Base-by-base conservation (phyloP, 2,797 vertebrate genomes). In the Gallinago solitaria region DNA sequence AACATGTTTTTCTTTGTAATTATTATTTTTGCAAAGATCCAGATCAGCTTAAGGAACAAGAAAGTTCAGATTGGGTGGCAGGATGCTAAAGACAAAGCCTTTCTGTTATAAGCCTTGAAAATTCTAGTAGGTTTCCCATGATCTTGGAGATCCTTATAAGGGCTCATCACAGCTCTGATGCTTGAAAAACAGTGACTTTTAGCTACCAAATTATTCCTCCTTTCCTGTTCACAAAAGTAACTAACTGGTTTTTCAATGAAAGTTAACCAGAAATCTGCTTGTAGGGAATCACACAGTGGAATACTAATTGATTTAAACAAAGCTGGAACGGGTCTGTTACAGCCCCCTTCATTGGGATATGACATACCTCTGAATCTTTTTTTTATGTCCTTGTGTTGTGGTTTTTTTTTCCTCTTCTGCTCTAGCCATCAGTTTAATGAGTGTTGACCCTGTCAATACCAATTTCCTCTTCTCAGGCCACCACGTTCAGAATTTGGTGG, bases 381-480 rank as follows among this genome's bases (percentile, higher is more conserved):
- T 81, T 81, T 27, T 48, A 12, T 48, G 21, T 91, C 90, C 57
- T 75, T 88, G 17, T 91, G 71, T 60, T 75, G 50, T 60, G 13
- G 13, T 32, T 70, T 73, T 64, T 75, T 80, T 43, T 67, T 64
- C 41, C 71, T 27, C 75, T 92, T 93, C 90, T 94, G 28, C 50
- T 90, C 90, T 90, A 94, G 90, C 89, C 93, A 95, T 95, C 96
- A 87, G 56, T 92, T 97, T 96, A 95, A 97, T 97, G 96, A 97
- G 87, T 93, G 91, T 85, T 97, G 93, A 95, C 95, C 93, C 84
- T 91, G 94, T 98, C 97, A 97, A 83, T 97, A 96, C 95, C 87
- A 96, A 97, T 98, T 97, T 97, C 97, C 96, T 98, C 95, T 96
- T 94, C 96, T 94, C 82, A 76, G 95, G 88, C 91, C 95, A 94